These are phyloP conservation scores for Tuberolachnus salignus DNA, from an alignment of 2,888 invertebrate genomes.

Conservation along the genomic window DNA sequence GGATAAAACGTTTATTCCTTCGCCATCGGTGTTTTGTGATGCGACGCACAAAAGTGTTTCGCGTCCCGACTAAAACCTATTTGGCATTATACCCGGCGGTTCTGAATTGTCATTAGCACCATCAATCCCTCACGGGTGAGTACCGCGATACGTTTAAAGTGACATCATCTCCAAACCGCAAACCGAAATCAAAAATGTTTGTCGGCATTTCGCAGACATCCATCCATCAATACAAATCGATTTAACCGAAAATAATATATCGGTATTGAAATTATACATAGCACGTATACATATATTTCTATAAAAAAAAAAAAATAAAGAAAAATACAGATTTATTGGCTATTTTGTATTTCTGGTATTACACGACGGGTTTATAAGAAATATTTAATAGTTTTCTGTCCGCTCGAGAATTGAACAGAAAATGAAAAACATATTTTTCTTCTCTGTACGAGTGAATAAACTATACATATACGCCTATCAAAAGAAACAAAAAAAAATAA, in stretches of 20 bases:
- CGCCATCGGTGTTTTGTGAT: not conserved
- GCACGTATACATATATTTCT: not conserved
- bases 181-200: constrained; percentile 6
- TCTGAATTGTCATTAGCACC: constrained; percentile 8
- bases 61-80: not conserved
- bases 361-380: no score
- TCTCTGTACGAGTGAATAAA: no score
- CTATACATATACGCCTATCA: no score
- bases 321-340: no score
- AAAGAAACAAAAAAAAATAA: no score
- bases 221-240: not conserved
- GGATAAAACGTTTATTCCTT: not conserved
- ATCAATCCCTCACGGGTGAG: constrained; percentile 6
- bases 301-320: no score
- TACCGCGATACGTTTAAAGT: not conserved
- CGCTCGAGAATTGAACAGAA: no score
- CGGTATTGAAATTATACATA: not conserved
- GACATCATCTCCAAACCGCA: not conserved
- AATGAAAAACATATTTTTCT: no score
- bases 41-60: not conserved
- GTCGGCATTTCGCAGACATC: not conserved
- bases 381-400: no score
- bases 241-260: not conserved
- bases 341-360: no score
- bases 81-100: not conserved